Base-by-base conservation (phyloP, 2,888 invertebrate genomes). In the Anticlea derivata region DNA sequence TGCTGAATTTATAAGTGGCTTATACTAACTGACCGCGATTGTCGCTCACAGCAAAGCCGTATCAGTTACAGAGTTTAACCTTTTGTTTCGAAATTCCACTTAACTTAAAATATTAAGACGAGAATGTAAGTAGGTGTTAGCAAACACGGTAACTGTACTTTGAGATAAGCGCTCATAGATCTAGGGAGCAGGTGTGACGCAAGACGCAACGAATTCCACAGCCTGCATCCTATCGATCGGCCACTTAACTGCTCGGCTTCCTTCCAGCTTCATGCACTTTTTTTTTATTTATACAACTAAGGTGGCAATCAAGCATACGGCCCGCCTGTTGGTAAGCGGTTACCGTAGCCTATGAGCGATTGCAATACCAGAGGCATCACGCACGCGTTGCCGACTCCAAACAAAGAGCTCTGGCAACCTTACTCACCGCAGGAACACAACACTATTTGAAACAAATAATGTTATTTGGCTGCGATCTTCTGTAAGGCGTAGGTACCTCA, bases 181-280 rank as follows among this genome's bases (percentile, higher is more conserved):
- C 60, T 58, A 58, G 63, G 65, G 60, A 74, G 74, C 83, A 84
- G 80, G 82, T 84, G 78, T 82, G 83, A 80, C 78, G 81, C 81
- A 77, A 85, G 78, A 73, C 75, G 77, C 75, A 83, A 86, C 53
- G 55, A 65, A 65, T 45, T 50, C 58, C 72, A 76, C 78, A 78
- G 69, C 65, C 73, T 73, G 73, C 73, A 70, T 61, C 53, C 71
- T 84, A 86, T 84, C 82, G 83, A 84, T 80, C 86, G 74, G 68
- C 45, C 58, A 58, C 43, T 50, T 62, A 60, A 59, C 64, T 61
- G 60, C 61, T 63, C 54, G 55, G 46, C 33, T 38, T 58, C 45
- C 40, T 26, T 35, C 27, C 47, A 45, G 33, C 55, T 53, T 46
- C 27, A 35, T 31, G 31, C 30, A 41, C 44, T 22, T 47, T 38